Evolutionary conservation across 2,113 vertebrate species (phyloP).

Genomic region (Gavialis gangeticus): DNA sequence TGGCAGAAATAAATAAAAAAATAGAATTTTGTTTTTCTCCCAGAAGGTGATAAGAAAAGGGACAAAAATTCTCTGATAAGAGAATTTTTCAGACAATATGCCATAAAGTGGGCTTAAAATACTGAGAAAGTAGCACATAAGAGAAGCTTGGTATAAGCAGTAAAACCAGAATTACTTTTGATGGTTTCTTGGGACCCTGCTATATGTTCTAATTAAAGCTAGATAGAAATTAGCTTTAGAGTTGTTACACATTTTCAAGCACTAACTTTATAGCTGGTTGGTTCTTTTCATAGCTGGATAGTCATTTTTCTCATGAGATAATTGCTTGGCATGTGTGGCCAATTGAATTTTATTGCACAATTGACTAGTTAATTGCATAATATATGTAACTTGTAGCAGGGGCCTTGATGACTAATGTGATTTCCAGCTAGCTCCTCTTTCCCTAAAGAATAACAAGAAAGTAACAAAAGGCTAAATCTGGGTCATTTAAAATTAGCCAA

Average conservation of each 20-base stretch:
- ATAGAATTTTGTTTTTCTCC: slow-evolving; percentile 19
- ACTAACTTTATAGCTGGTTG: too few species aligned
- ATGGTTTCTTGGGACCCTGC: not conserved
- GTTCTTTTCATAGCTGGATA: too few species aligned
- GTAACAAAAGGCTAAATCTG: not conserved
- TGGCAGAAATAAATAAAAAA: slow-evolving; percentile 10
- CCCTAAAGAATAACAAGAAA: not conserved
- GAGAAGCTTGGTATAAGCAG: not conserved
- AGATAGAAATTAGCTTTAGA: too few species aligned
- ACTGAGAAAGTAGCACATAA: not conserved
- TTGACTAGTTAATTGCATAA: too few species aligned
- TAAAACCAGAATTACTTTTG: not conserved
- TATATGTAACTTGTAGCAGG: too few species aligned
- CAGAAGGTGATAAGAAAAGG: not conserved
- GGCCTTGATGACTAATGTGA: not conserved
- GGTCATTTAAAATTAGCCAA: not conserved
- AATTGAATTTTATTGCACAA: too few species aligned
- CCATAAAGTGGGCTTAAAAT: not conserved
- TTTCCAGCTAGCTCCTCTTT: not conserved
- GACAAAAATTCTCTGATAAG: not conserved
- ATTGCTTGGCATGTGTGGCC: too few species aligned
- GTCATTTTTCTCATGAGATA: too few species aligned
- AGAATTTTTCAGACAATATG: not conserved
- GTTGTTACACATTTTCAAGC: too few species aligned
- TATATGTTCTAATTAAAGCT: too few species aligned